Conservation (phyloP, 1,140 invertebrate species). For the Cyclargus thomasi region DNA sequence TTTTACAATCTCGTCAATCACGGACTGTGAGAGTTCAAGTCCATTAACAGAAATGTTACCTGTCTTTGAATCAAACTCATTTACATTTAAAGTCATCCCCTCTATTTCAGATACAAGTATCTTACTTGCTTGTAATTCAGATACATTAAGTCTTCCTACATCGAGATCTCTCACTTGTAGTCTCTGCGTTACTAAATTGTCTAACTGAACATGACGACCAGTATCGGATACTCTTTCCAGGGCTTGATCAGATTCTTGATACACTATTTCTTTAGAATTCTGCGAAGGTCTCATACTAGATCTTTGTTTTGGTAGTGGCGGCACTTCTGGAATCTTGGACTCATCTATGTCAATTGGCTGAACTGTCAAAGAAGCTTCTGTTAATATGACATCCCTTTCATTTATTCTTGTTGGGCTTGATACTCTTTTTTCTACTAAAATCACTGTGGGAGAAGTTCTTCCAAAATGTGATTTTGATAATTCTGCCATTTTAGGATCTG, state of each 20-base stretch:
- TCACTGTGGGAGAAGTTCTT: slow-evolving; percentile 77
- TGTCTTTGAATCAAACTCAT: slow-evolving; percentile 80
- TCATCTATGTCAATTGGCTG: slow-evolving; percentile 62
- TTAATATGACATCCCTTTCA: slow-evolving; percentile 70
- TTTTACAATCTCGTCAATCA: slow-evolving; percentile 78
- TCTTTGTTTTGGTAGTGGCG: slow-evolving; percentile 55
- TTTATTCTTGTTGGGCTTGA: slow-evolving; percentile 75
- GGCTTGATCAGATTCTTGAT: slow-evolving; percentile 47
- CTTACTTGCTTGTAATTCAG: slow-evolving; percentile 84
- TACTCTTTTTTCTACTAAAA: slow-evolving; percentile 76
- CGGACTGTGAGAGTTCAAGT: slow-evolving; percentile 79
- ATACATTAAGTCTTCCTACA: slow-evolving; percentile 84
- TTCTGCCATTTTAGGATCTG: slow-evolving; percentile 75
- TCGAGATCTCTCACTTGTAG: slow-evolving; percentile 84
- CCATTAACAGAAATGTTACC: slow-evolving; percentile 79
- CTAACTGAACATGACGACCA: slow-evolving; percentile 52
- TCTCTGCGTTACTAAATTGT: slow-evolving; percentile 72
- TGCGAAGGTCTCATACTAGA: slow-evolving; percentile 14
- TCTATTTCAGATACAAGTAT: slow-evolving; percentile 88
- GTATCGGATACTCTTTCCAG: slow-evolving; percentile 65
- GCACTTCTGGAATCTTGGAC: slow-evolving; percentile 55
- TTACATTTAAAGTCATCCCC: slow-evolving; percentile 79
- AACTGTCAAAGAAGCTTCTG: slow-evolving; percentile 76
- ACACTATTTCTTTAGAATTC: slow-evolving; percentile 27
- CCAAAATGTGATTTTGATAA: slow-evolving; percentile 73